Base-by-base conservation (phyloP, 2,113 vertebrate genomes). In the Ptilorrhoa leucosticta region DNA sequence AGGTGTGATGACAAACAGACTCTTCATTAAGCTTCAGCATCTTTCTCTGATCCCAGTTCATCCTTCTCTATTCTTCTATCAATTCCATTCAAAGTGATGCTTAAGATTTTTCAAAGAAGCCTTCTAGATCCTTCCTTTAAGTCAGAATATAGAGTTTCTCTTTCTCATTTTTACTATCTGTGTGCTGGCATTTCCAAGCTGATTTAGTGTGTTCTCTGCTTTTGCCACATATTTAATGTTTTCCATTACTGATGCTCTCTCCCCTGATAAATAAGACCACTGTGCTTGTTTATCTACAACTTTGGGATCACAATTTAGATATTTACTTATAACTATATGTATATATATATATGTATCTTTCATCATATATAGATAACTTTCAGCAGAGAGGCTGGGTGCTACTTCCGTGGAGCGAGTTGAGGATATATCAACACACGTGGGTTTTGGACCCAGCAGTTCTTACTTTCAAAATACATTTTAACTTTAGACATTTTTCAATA, bases 11-110 rank as follows among this genome's bases (percentile, higher is more conserved):
- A 89, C 57, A 80, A 90, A 94, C 65, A 73, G 75, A 56, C 42
- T 78, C 24, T 83, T 76, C 77, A 81, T 81, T 63, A 80, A 86
- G 45, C 30, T 96, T 73, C 78, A 79, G 2, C 23, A 73, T 69
- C 50, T 65, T 75, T 53, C 53, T 96, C 66, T 81, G 56, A 78
- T 93, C n/a, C 51, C 44, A 71, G 35, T 96, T 97, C 82, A 80
- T 94, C 65, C 53, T 96, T 81, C 83, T 94, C n/a, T 39, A 44
- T 94, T 96, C 85, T 76, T 27, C 65, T 85, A 88, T 81, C 44
- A 33, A 10, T 85, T 77, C 40, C 18, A 50, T 54, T 84, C 65
- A 84, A 76, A 64, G 6, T 23, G 31, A 66, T 45, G n/a, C 83
- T 90, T 85, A 71, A 82, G 33, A 77, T 72, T 82, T 93, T 64